Evolutionary conservation across 2,888 invertebrate species (phyloP).

Genomic region (Orchesellides sinensis): DNA sequence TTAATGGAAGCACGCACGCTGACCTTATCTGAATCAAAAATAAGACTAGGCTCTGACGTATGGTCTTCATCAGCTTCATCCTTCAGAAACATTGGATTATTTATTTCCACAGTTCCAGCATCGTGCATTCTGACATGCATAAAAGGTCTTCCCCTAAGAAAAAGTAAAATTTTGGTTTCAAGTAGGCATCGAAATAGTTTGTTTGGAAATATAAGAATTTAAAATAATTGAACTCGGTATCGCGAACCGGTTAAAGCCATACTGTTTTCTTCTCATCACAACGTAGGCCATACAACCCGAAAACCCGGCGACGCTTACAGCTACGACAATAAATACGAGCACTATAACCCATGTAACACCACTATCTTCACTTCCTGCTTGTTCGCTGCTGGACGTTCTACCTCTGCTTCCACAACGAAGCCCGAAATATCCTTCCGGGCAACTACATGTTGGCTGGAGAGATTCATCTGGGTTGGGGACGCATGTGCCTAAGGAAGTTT

Average conservation of each 20-base stretch:
- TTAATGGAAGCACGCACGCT: conserved; percentile 14
- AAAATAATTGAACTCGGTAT: conserved; percentile 52
- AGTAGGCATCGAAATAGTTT: not conserved
- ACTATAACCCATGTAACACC: conserved; percentile 74
- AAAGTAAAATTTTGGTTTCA: conserved; percentile 46
- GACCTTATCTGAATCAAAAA: conserved; percentile 82
- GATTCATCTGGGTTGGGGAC: conserved; percentile 76
- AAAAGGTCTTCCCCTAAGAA: conserved; percentile 82
- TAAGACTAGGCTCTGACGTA: conserved; percentile 79
- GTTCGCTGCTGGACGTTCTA: conserved; percentile 28
- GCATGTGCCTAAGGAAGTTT: conserved; percentile 76
- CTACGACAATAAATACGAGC: conserved; percentile 73
- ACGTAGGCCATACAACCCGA: conserved; percentile 74
- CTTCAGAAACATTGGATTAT: conserved; percentile 90
- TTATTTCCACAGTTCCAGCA: conserved; percentile 86
- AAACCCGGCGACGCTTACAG: conserved; percentile 72
- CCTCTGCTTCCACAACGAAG: conserved; percentile 65
- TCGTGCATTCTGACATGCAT: conserved; percentile 89
- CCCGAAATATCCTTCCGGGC: conserved; percentile 76
- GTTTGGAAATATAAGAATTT: not conserved
- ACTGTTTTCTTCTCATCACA: conserved; percentile 75
- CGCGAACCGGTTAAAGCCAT: conserved; percentile 67
- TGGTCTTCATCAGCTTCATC: conserved; percentile 80
- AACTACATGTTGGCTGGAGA: conserved; percentile 77
- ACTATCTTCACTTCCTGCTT: conserved; percentile 57